Evolutionary conservation across 2,113 vertebrate species (phyloP).

Genomic region (Rissa tridactyla): DNA sequence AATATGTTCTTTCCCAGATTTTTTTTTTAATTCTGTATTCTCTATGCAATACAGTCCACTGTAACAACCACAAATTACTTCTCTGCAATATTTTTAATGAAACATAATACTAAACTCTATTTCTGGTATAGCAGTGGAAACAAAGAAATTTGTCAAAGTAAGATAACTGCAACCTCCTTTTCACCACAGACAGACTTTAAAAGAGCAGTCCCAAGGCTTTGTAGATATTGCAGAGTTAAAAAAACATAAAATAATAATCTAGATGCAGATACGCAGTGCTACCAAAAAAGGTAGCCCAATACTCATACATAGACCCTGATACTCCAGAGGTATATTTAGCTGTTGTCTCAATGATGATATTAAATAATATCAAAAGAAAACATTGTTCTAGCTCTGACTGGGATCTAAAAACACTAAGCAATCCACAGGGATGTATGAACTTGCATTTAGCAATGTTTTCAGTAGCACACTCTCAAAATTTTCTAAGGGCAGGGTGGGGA

Average conservation of each 20-base stretch:
- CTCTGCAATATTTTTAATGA: not conserved
- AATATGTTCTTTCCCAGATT: not conserved
- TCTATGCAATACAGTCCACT: not conserved
- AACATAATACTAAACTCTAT: not conserved
- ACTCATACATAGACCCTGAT: not conserved
- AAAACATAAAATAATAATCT: not conserved
- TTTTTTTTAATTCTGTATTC: not conserved
- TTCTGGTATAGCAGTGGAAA: not conserved
- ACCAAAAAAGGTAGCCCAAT: not conserved
- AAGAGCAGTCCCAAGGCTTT: not conserved
- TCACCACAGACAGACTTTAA: not conserved
- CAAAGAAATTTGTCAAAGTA: not conserved
- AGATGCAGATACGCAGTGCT: not conserved
- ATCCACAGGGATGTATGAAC: not conserved
- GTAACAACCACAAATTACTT: not conserved
- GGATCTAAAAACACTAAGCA: not conserved
- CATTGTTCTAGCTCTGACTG: not conserved
- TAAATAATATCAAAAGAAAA: not conserved
- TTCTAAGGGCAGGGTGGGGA: not conserved
- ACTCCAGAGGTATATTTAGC: not conserved
- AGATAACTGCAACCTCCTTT: not conserved
- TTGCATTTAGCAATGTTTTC: not conserved
- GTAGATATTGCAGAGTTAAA: not conserved
- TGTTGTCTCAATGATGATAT: not conserved
- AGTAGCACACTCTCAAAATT: not conserved